Evolutionary conservation across 2,113 vertebrate species (phyloP), one percentile per base, ranked within the genome.

Genomic region (Cavia porcellus): DNA sequence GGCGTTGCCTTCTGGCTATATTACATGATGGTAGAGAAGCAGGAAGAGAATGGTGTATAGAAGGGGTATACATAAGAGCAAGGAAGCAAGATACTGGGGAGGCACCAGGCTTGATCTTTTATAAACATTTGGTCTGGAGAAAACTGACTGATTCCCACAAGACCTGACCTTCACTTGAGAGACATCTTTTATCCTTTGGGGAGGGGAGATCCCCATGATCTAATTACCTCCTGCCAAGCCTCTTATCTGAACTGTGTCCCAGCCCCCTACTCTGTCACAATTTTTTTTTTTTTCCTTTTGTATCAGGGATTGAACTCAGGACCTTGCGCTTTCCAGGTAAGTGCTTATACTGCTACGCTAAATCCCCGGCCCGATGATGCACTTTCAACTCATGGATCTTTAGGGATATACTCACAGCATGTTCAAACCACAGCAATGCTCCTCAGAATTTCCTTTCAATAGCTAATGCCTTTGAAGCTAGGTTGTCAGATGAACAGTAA

Each of bases 391-490:
- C 15, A 62, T 2, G 5, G 50, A 66, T 24, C 9, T 38, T 80
- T 28, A 1, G 32, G 24, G 7, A 24, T 14, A 30, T 1, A 55
- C 2, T 50, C 9, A 45, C 14, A 32, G 2, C 11, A 9, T 7
- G 25, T 75, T 77, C 47, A 85, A 64, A 90, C n/a, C 9, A 66
- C 19, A 50, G 24, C 14, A 42, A 52, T 38, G 3, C 5, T 35
- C 25, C 15, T 87, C 10, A 92, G 61, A 62, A 66, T 90, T 85
- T 82, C 62, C 47, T 83, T 15, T 42, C 61, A 24, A 7, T 25
- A 80, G 32, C 45, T 90, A 50, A 80, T n/a, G 7, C 12, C 19
- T 75, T 20, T 91, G 70, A 95, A 90, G 24, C 17, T 61, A 81
- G 7, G 61, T 3, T 24, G 55, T 61, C 11, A 35, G 74, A 91